These are phyloP conservation scores for Hippopotamyrus pictus DNA, from an alignment of 2,797 vertebrate genomes.

Conservation along the genomic window DNA sequence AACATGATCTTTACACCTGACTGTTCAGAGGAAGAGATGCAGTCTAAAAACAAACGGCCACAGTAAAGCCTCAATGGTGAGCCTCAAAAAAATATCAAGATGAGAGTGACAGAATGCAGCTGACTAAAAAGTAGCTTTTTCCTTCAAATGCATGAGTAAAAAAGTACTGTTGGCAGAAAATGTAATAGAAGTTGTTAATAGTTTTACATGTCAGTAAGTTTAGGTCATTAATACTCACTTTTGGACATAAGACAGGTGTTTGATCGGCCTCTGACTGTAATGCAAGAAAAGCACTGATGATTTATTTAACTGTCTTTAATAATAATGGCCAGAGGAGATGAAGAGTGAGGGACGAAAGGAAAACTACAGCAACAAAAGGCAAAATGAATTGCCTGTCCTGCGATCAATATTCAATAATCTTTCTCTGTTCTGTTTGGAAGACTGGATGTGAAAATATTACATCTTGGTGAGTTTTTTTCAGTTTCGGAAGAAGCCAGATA, in stretches of 20 bases:
- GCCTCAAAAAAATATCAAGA: neutral
- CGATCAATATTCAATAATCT: conserved; percentile 31
- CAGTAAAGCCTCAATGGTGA: neutral
- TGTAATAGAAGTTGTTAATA: neutral
- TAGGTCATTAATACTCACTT: neutral
- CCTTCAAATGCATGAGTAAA: neutral
- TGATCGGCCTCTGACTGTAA: neutral
- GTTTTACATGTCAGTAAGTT: neutral
- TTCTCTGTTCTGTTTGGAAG: conserved; percentile 30
- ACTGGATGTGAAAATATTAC: conserved; percentile 28
- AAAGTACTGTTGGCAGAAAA: neutral
- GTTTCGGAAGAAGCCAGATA: conserved; percentile 29
- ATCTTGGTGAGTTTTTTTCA: conserved; percentile 32
- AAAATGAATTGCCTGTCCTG: conserved; percentile 26
- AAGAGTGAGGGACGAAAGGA: conserved; percentile 21
- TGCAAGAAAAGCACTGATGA: neutral
- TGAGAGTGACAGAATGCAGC: neutral
- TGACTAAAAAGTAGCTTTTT: neutral
- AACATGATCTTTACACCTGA: neutral
- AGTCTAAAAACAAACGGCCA: neutral
- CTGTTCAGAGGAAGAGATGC: neutral
- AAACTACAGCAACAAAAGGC: conserved; percentile 27
- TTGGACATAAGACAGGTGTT: neutral
- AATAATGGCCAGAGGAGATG: conserved; percentile 8
- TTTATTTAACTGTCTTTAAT: conserved; percentile 15